Conservation (phyloP, 1,140 invertebrate genomes). For the Achatina immaculata region DNA sequence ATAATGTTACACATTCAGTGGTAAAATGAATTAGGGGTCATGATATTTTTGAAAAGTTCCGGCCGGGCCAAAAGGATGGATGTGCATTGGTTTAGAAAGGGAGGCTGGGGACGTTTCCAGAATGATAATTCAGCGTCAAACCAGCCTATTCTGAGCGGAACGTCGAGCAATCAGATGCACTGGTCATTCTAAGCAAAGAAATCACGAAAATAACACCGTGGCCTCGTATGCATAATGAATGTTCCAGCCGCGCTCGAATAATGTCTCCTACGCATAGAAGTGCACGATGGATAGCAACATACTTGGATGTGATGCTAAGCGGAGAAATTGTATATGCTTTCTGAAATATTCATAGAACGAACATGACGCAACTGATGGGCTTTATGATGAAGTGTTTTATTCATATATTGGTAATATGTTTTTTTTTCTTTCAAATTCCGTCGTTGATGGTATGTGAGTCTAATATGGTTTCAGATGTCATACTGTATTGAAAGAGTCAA, state of each 20-base stretch:
- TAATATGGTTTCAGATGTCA: too few species aligned
- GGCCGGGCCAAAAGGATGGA: background rate
- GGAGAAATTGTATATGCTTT: background rate
- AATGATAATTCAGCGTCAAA: slow-evolving; percentile 21
- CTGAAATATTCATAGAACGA: slow-evolving; percentile 2
- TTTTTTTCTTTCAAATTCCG: background rate
- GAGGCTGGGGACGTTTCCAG: slow-evolving; percentile 16
- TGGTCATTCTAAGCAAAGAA: slow-evolving; percentile 24
- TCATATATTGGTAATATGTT: background rate
- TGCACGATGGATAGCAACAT: background rate
- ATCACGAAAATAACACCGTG: slow-evolving; percentile 8
- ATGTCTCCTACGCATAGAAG: background rate
- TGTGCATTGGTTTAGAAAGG: slow-evolving; percentile 17
- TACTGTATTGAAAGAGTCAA: too few species aligned
- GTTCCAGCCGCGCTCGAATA: background rate
- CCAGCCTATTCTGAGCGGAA: background rate
- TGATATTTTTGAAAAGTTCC: slow-evolving; percentile 34
- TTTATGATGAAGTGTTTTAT: background rate
- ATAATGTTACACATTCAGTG: slow-evolving; percentile 34
- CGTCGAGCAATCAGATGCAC: slow-evolving; percentile 10
- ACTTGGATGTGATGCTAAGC: background rate
- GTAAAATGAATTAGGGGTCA: slow-evolving; percentile 36
- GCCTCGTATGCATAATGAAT: slow-evolving; percentile 13
- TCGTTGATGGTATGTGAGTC: background rate
- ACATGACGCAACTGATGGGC: background rate